Conservation (phyloP, 2,888 invertebrate genomes). For the Drosophila hamatofila region DNA sequence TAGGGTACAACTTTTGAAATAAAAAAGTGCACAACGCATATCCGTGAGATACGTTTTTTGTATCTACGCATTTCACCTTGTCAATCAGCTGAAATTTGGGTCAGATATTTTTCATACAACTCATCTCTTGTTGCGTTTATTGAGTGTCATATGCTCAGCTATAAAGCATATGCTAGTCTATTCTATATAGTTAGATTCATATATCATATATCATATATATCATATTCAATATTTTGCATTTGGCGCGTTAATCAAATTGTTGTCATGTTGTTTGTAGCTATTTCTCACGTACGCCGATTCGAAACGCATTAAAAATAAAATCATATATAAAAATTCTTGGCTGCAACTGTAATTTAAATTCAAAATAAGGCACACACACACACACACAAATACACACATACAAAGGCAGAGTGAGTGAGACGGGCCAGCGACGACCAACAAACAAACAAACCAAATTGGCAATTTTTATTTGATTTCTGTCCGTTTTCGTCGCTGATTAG, state of each 20-base stretch:
- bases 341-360: conserved; percentile 66
- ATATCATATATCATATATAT: conserved; percentile 3
- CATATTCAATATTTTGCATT: conserved; percentile 22
- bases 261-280: conserved; percentile 42
- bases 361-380: conserved; percentile 50
- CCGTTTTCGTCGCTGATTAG: conserved; percentile 74
- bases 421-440: conserved; percentile 18
- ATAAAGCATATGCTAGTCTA: not conserved
- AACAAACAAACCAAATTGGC: conserved; percentile 66
- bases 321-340: conserved; percentile 70
- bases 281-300: conserved; percentile 65
- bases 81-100: conserved; percentile 66
- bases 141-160: conserved; percentile 27
- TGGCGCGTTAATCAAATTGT: conserved; percentile 30
- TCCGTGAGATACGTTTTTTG: conserved; percentile 40
- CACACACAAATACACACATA: conserved; percentile 24
- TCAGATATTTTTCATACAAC: conserved; percentile 34
- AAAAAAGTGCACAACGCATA: conserved; percentile 30
- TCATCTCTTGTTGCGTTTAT: conserved; percentile 13
- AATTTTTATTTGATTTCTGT: conserved; percentile 75
- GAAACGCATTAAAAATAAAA: conserved; percentile 67
- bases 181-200: conserved; percentile 12
- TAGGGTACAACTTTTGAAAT: conserved; percentile 1
- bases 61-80: conserved; percentile 68
- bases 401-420: not conserved